Percentiles rank a stretch among this genome's conserved stretches.
These are phyloP conservation scores for Macrochelys suwanniensis DNA, from an alignment of 2,797 vertebrate genomes.

Conservation along the genomic window DNA sequence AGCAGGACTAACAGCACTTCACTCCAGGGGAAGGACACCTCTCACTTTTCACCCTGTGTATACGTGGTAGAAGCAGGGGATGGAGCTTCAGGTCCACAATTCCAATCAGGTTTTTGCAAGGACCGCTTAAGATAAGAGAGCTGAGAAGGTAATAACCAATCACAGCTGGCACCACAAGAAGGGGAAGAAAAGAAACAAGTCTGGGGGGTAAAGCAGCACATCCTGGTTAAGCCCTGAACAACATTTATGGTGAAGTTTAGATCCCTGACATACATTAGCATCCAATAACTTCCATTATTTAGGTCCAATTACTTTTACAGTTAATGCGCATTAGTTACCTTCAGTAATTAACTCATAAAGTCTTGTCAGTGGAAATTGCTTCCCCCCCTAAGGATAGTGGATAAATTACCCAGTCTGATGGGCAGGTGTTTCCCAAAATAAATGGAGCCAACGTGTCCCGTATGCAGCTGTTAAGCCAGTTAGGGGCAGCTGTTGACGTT, in stretches of 20 bases:
- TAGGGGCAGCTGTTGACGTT: neutral
- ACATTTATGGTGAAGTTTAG: neutral
- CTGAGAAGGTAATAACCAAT: neutral
- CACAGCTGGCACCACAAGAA: neutral
- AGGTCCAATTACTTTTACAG: neutral
- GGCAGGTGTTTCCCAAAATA: neutral
- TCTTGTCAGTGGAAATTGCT: neutral
- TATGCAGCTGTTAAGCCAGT: neutral
- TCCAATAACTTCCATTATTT: neutral
- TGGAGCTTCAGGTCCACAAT: neutral
- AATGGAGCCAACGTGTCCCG: neutral
- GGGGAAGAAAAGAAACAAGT: neutral
- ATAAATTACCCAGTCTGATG: neutral
- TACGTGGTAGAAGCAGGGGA: neutral
- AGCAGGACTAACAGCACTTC: neutral
- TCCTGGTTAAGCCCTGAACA: neutral
- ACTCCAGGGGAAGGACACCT: neutral
- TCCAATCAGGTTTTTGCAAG: neutral
- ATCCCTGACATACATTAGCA: neutral
- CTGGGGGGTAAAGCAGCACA: neutral
- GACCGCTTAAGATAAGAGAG: neutral
- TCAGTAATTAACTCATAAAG: neutral
- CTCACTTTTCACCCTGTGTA: neutral
- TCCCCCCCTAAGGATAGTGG: neutral
- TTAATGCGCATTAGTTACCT: neutral